phyloP scores from a whole-genome alignment of 2,113 vertebrate species.

The Misgurnus mizolepis region DNA sequence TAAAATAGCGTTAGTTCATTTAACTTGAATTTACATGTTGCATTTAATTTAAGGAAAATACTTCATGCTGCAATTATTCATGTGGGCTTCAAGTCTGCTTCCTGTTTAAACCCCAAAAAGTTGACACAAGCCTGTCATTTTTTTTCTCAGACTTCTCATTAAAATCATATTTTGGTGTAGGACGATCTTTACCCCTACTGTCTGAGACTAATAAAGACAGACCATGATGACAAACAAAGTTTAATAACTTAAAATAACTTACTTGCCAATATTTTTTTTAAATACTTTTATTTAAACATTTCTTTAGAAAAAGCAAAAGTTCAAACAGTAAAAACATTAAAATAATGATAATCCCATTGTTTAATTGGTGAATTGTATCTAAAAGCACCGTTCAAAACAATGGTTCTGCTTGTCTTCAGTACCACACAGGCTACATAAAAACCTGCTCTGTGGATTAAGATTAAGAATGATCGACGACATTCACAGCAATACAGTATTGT shows the following conservation, averaged over 20 bases:
- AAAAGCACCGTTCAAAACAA: slow-evolving; percentile 45
- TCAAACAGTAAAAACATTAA: slow-evolving; percentile 36
- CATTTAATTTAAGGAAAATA: too few relatives aligned
- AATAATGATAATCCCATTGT: slow-evolving; percentile 19
- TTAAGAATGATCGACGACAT: slow-evolving; percentile 8
- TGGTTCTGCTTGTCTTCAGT: slow-evolving; percentile 32
- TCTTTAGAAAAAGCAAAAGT: slow-evolving; percentile 31
- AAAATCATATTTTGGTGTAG: too few relatives aligned
- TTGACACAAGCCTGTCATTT: too few relatives aligned
- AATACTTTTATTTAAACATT: slow-evolving; percentile 61
- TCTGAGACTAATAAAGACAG: not conserved
- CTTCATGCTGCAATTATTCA: too few relatives aligned
- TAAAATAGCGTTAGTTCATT: too few relatives aligned
- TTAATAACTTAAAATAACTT: slow-evolving; percentile 24
- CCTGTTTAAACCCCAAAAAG: too few relatives aligned
- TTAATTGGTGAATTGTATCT: slow-evolving; percentile 38
- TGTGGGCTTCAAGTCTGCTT: too few relatives aligned
- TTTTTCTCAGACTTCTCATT: too few relatives aligned
- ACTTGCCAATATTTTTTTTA: slow-evolving; percentile 48
- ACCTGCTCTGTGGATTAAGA: slow-evolving; percentile 23
- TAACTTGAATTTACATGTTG: too few relatives aligned
- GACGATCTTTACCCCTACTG: not conserved
- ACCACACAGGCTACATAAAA: slow-evolving; percentile 36
- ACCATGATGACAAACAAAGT: too few relatives aligned
- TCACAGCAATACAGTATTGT: slow-evolving; percentile 37